Conservation (phyloP, 2,113 vertebrate species). For the sheep (Ovis aries) region DNA sequence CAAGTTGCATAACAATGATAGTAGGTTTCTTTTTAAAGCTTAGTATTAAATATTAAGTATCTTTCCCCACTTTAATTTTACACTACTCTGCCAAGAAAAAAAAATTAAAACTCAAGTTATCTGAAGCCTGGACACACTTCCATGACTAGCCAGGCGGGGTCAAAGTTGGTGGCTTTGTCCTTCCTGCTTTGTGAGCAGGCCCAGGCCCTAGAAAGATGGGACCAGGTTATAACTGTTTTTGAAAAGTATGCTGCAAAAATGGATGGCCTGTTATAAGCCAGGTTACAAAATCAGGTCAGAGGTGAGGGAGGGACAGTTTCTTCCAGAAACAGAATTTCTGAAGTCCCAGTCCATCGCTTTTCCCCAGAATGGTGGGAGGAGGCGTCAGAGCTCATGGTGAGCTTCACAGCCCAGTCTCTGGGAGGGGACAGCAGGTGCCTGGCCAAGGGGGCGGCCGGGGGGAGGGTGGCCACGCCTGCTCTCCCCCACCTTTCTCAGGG, state of each 20-base stretch:
- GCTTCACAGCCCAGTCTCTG: neutral
- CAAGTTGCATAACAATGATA: neutral
- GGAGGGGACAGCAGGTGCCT: neutral
- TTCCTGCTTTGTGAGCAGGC: neutral
- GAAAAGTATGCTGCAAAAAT: neutral
- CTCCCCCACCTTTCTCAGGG: neutral
- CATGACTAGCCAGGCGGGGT: neutral
- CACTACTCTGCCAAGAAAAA: neutral
- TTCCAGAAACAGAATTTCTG: neutral
- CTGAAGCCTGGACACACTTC: neutral
- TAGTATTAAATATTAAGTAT: neutral
- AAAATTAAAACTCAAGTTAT: neutral
- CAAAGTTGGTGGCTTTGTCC: neutral
- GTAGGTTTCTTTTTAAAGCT: neutral
- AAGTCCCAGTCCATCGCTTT: neutral
- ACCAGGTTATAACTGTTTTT: neutral
- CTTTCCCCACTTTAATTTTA: neutral
- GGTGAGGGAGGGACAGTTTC: neutral
- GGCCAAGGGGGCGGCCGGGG: neutral
- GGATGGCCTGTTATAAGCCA: neutral
- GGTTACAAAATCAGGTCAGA: neutral
- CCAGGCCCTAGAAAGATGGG: neutral
- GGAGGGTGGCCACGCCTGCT: neutral
- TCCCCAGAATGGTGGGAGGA: neutral
- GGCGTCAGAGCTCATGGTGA: neutral